Evolutionary conservation across 2,888 invertebrate species (phyloP), one percentile per base, ranked within the genome.

Genomic region (Axea sp.): DNA sequence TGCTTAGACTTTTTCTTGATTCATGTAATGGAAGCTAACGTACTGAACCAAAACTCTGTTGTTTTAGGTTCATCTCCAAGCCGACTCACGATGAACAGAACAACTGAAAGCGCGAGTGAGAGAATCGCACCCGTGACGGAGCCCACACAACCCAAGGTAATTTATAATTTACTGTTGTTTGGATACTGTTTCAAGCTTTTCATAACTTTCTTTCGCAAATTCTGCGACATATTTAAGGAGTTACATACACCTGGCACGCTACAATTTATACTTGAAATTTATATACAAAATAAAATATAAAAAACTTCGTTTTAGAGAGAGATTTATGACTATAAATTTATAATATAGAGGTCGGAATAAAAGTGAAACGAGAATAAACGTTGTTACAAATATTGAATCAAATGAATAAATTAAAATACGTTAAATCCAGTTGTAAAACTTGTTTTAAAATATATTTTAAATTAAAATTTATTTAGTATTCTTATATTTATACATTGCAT

Each of bases 131-230:
- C 76, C 86, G 89, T 79, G 81, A 86, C 80, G 81, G 89, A 78
- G 86, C 89, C 80, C 87, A 89, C 80, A 85, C 89, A 78, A 84
- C 88, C 80, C 77, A 90, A 90, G 89, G 90, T 90, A 89, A 79
- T 35, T 51, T 47, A 55, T 53, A 60, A 69, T 47, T 55, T 45
- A 62, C 33, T 69, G 59, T 49, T 62, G 39, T 69, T 69, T 69
- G 55, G 62, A 62, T 69, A 60, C 45, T 41, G 59, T 69, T 69
- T 72, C 62, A 72, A 72, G 78, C 79, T 79, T 80, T 14, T 71
- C 68, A 59, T 77, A 73, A 75, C 67, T 78, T 76, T 72, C 67
- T 75, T 76, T 76, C 39, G 75, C 74, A 69, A 72, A 53, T 65
- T 67, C 55, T 47, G 47, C 53, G 55, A 67, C 60, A 57, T 53